Conservation (phyloP, 2,888 invertebrate genomes). For the Amphipyra berbera region DNA sequence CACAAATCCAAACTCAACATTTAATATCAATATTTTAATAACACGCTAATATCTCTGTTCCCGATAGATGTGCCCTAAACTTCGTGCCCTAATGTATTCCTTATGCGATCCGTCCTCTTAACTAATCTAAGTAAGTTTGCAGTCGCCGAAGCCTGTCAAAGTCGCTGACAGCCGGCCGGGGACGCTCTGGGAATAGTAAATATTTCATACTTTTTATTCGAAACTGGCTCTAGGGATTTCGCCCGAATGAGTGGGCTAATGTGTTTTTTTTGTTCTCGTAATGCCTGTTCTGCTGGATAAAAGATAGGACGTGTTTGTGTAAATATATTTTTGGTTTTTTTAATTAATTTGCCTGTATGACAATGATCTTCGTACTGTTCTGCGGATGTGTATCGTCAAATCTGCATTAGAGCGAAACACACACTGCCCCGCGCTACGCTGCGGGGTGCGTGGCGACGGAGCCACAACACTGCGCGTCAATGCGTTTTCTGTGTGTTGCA, state of each 20-base stretch:
- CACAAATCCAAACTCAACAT: no score
- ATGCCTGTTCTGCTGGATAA: slow-evolving; percentile 2
- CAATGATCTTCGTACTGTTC: no score
- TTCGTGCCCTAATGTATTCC: slow-evolving; percentile 41
- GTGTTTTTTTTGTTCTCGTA: slow-evolving; percentile 26
- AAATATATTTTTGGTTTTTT: background rate
- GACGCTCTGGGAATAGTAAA: slow-evolving; percentile 55
- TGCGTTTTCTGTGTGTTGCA: no score
- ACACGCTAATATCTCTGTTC: slow-evolving; percentile 7
- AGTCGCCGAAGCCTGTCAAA: slow-evolving; percentile 34
- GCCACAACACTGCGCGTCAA: no score
- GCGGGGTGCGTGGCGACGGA: no score
- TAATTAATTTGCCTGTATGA: no score
- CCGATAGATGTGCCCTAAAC: background rate
- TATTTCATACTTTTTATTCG: slow-evolving; percentile 41
- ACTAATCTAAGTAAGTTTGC: slow-evolving; percentile 60
- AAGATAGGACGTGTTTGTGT: background rate
- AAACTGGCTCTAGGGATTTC: slow-evolving; percentile 31
- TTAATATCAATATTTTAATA: slow-evolving; percentile 16
- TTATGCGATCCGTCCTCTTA: slow-evolving; percentile 50
- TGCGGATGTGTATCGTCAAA: no score
- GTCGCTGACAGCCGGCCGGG: slow-evolving; percentile 45
- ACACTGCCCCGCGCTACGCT: no score
- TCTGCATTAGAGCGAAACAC: no score
- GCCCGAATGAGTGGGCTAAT: slow-evolving; percentile 24